Evolutionary conservation across 2,113 vertebrate species (phyloP), one percentile per base, ranked within the genome.

Genomic region (Marcusenius ussheri): DNA sequence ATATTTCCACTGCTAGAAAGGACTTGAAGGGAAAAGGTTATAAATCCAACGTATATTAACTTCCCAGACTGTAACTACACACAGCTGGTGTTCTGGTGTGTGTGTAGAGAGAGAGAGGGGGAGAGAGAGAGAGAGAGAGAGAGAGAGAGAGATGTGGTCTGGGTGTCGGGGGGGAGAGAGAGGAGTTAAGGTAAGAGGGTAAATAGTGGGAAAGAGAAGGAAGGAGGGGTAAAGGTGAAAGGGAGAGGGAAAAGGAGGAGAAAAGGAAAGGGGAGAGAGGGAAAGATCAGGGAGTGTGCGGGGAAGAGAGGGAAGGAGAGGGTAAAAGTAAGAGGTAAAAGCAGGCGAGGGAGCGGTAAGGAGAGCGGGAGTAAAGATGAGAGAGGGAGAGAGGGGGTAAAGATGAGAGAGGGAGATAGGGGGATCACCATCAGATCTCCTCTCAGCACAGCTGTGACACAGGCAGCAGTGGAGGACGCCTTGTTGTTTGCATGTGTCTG

Each of bases 401-500:
- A 47, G 46, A 51, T 47, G 77, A 42, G 50, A 89, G 90, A 80
- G 19, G 88, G 66, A 49, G 47, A 53, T 31, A 66, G 50, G 50
- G 45, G 70, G 58, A 87, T 35, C 2, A 31, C 51, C 50, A n/a
- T 90, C 70, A 88, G 86, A 88, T 88, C 66, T 74, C 51, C 74
- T 84, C 83, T 53, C 77, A 24, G 51, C 87, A 83, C 87, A 89
- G 87, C 87, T 90, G 90, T 70, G 90, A 49, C 84, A 74, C 51
- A 53, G 27, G 51, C 87, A 51, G 88, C 31, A 89, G 39, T n/a
- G 27, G 66, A 91, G 90, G 66, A 35, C 9, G 9, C 88, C 90
- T 89, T 91, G 89, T 90, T 88, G 88, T 91, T 80, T 87, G 90
- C 88, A 87, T 88, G 85, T 89, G 91, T 88, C 88, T 88, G 84